Percentiles rank a stretch among this genome's conserved stretches.
phyloP scores from a whole-genome alignment of 2,888 invertebrate species.

The Teinopalpus imperialis region DNA sequence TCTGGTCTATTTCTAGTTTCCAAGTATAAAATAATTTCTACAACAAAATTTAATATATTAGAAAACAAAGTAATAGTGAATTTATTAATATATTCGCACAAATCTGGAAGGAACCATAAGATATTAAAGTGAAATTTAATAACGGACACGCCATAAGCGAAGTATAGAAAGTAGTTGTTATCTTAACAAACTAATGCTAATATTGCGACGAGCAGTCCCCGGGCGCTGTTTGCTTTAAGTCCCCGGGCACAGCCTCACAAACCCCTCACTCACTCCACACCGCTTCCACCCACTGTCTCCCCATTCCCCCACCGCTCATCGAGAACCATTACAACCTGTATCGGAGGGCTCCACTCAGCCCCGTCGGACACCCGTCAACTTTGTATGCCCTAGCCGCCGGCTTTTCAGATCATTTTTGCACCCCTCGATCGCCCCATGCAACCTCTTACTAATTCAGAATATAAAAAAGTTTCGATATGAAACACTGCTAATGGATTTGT shows the following conservation, averaged over 20 bases:
- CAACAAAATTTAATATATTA: too few species aligned
- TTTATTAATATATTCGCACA: not conserved
- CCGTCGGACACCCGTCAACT: slow-evolving; percentile 70
- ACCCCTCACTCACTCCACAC: slow-evolving; percentile 46
- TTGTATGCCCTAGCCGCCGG: slow-evolving; percentile 47
- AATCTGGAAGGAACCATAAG: not conserved
- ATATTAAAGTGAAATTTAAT: slow-evolving; percentile 20
- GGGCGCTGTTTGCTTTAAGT: slow-evolving; percentile 51
- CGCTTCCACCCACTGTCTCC: slow-evolving; percentile 27
- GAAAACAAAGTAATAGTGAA: not conserved
- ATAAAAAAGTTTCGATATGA: slow-evolving; percentile 27
- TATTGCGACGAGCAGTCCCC: slow-evolving; percentile 55
- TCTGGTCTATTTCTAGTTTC: too few species aligned
- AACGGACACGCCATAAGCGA: slow-evolving; percentile 5
- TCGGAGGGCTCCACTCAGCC: slow-evolving; percentile 66
- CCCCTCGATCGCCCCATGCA: slow-evolving; percentile 35
- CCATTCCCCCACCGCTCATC: slow-evolving; percentile 39
- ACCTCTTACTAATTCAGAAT: slow-evolving; percentile 48
- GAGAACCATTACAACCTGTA: slow-evolving; percentile 66
- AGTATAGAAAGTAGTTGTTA: slow-evolving; percentile 22
- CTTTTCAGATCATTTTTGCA: slow-evolving; percentile 53
- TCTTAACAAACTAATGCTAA: slow-evolving; percentile 44
- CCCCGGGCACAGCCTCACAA: slow-evolving; percentile 44
- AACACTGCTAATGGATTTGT: slow-evolving; percentile 36
- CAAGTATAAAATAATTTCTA: too few species aligned